Conservation (phyloP, 2,888 invertebrate genomes). For the Pseudococcus jackbeardsleyi region DNA sequence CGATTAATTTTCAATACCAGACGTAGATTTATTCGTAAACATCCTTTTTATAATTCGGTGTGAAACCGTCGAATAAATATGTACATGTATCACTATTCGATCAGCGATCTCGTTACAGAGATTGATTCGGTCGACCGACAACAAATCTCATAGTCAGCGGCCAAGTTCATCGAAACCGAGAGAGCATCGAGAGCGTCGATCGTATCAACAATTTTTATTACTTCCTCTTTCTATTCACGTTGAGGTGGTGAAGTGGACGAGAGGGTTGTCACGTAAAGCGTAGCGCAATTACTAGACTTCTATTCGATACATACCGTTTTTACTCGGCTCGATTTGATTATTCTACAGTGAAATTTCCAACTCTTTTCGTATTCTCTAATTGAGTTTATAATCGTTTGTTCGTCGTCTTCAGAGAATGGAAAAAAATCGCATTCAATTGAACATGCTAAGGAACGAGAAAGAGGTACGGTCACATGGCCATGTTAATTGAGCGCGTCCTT, state of each 20-base stretch:
- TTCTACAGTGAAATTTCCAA: background rate
- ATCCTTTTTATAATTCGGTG: background rate
- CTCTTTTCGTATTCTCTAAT: constrained; percentile 5
- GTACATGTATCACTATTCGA: background rate
- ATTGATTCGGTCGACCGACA: background rate
- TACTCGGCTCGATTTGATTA: constrained; percentile 7
- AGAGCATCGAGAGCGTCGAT: constrained; percentile 1
- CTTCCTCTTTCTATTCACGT: constrained; percentile 13
- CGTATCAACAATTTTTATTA: constrained; percentile 25
- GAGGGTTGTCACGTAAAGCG: constrained; percentile 6
- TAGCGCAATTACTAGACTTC: background rate
- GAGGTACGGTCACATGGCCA: background rate
- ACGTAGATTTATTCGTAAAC: too few relatives aligned
- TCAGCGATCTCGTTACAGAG: background rate
- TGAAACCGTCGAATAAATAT: background rate
- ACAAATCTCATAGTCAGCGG: background rate
- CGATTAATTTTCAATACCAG: too few relatives aligned
- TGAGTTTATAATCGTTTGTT: background rate
- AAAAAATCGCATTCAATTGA: background rate
- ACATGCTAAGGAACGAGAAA: background rate
- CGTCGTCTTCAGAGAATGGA: background rate
- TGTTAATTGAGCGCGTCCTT: constrained; percentile 21
- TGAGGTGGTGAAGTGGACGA: background rate
- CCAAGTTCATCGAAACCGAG: constrained; percentile 3
- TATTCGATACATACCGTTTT: background rate